Percentiles rank a stretch among this genome's conserved stretches.
Evolutionary conservation across 2,113 vertebrate species (phyloP).

Genomic region (Chaetorhynchus papuensis): DNA sequence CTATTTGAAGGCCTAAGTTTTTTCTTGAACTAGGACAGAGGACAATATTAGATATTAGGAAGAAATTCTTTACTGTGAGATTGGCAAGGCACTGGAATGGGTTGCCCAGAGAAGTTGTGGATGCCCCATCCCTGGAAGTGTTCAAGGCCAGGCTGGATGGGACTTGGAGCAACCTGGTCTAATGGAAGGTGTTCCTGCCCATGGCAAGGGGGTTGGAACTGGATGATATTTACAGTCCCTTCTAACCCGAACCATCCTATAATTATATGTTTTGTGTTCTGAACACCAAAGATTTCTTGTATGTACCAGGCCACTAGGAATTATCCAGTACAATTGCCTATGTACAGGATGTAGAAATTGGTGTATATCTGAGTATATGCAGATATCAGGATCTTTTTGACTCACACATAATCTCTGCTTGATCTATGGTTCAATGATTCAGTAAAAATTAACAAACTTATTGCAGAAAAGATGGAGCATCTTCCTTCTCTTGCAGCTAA

Average conservation of each 20-base stretch:
- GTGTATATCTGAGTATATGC: fast-evolving
- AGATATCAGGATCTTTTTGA: background rate
- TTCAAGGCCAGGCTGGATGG: background rate
- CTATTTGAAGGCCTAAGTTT: background rate
- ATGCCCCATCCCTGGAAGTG: background rate
- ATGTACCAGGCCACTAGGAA: background rate
- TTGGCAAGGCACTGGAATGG: background rate
- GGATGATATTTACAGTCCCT: background rate
- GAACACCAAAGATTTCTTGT: background rate
- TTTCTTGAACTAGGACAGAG: background rate
- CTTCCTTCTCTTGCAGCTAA: background rate
- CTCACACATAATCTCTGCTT: background rate
- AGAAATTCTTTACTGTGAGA: background rate
- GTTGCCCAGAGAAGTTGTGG: background rate
- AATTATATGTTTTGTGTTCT: background rate
- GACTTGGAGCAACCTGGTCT: background rate
- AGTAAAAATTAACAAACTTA: fast-evolving
- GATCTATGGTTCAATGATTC: background rate
- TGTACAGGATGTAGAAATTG: background rate
- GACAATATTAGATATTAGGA: background rate
- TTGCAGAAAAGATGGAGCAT: background rate
- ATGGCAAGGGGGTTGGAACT: background rate
- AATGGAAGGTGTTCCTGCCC: background rate
- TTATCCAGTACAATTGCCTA: background rate
- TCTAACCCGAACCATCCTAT: background rate